Evolutionary conservation across 2,797 vertebrate species (phyloP), one percentile per base, ranked within the genome.

Genomic region (Bovichtus variegatus): DNA sequence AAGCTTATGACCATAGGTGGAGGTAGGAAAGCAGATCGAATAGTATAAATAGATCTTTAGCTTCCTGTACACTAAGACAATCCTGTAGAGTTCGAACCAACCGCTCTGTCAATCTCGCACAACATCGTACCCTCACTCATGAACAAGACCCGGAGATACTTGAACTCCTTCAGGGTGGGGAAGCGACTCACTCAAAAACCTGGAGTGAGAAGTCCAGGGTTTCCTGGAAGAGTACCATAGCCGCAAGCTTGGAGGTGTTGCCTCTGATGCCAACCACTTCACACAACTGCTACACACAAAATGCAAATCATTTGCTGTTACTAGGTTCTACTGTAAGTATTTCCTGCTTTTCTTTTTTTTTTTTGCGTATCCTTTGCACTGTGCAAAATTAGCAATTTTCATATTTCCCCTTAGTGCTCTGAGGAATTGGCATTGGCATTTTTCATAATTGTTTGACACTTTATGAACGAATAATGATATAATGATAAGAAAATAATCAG

Each of bases 401-500:
- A 23, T 25, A 40, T 4, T 19, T 6, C 4, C 38, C 27, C 11
- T 23, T 27, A 2, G 40, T 49, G 9, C 21, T 18, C 16, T 16
- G 3, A 16, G 2, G 15, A n/a, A 57, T 5, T 34, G 10, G n/a
- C 34, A 18, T 8, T 34, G 7, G 49, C 2, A 34, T 46, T 46
- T 58, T 21, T 25, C 2, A 18, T 27, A 27, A 53, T 38, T 19
- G 27, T 46, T 15, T 25, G 10, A 23, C 12, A 54, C 29, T 11
- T 60, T 9, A 25, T 23, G 8, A 64, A 18, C 1, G 15, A 38
- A n/a, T n/a, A n/a, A n/a, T n/a, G n/a, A n/a, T n/a, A n/a, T n/a
- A 44, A 63, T 3, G 1, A 23, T n/a, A 36, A 72, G 36, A 65
- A 64, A 72, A 47, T 25, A 50, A 31, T 67, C 15, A 23, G 34